Evolutionary conservation across 2,113 vertebrate species (phyloP).

Genomic region (Microcebus ravelobensis): DNA sequence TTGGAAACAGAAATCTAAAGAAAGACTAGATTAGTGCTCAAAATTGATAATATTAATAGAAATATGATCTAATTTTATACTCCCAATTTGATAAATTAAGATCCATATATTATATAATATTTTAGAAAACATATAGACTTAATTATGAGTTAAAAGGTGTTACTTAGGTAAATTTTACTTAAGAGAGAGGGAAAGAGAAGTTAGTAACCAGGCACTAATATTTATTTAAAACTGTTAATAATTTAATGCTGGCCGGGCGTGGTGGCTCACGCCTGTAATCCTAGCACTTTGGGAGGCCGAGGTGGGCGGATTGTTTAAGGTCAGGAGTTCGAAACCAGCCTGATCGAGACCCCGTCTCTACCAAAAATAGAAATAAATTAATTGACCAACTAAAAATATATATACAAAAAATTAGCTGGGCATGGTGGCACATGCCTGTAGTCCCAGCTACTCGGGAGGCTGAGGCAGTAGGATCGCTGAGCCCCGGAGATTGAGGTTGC

Average conservation of each 20-base stretch:
- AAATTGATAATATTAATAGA: not conserved
- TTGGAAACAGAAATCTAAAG: constrained; percentile 22
- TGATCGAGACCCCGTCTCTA: too few species aligned
- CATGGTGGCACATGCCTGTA: too few species aligned
- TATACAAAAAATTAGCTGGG: too few species aligned
- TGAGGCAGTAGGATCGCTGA: too few species aligned
- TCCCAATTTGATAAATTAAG: not conserved
- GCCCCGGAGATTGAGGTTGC: too few species aligned
- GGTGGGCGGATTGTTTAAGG: too few species aligned
- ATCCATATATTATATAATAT: not conserved
- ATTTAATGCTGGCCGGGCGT: not conserved
- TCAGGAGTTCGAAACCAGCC: too few species aligned
- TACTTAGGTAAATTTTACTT: not conserved
- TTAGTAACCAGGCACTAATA: not conserved
- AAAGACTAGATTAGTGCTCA: not conserved
- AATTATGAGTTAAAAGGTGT: not conserved
- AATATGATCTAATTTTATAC: not conserved
- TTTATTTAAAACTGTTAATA: constrained; percentile 19
- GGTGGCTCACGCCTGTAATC: too few species aligned
- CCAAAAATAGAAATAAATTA: too few species aligned
- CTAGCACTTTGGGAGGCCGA: too few species aligned
- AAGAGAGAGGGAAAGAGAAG: not conserved
- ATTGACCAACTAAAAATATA: too few species aligned
- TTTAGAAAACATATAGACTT: not conserved
- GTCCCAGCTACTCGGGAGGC: too few species aligned